Conservation (phyloP, 2,888 invertebrate species). For the Phania funesta region DNA sequence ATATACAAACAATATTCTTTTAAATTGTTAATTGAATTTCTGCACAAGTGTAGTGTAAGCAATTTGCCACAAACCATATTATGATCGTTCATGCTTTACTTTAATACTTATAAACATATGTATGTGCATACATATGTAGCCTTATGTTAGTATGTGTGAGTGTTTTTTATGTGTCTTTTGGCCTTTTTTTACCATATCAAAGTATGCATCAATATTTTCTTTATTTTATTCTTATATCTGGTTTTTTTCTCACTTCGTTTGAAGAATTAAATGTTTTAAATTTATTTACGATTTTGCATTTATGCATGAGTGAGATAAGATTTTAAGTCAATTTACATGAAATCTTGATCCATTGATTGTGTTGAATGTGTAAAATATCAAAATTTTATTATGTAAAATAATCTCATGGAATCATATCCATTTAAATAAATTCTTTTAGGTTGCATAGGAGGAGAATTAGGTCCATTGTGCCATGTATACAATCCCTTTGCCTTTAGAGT, state of each 20-base stretch:
- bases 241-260: not conserved
- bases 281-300: conserved; percentile 29
- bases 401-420: no score
- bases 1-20: conserved; percentile 32
- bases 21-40: conserved; percentile 70
- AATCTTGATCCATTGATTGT: conserved; percentile 41
- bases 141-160: not conserved
- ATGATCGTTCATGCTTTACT: conserved; percentile 48
- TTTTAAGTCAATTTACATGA: conserved; percentile 59
- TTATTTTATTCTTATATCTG: conserved; percentile 31
- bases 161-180: not conserved
- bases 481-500: no score
- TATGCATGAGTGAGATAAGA: conserved; percentile 47
- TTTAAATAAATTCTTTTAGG: no score
- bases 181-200: conserved; percentile 15
- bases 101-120: not conserved
- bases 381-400: no score
- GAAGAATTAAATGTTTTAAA: not conserved
- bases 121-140: not conserved
- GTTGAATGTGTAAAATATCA: not conserved
- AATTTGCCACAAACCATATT: conserved; percentile 65
- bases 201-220: conserved; percentile 31
- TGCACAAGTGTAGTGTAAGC: conserved; percentile 67
- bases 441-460: no score
- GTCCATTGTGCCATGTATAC: no score